Percentiles rank a stretch among this genome's conserved stretches.
Evolutionary conservation across 1,140 invertebrate genomes (phyloP).

Genomic region (Habropoda laboriosa): DNA sequence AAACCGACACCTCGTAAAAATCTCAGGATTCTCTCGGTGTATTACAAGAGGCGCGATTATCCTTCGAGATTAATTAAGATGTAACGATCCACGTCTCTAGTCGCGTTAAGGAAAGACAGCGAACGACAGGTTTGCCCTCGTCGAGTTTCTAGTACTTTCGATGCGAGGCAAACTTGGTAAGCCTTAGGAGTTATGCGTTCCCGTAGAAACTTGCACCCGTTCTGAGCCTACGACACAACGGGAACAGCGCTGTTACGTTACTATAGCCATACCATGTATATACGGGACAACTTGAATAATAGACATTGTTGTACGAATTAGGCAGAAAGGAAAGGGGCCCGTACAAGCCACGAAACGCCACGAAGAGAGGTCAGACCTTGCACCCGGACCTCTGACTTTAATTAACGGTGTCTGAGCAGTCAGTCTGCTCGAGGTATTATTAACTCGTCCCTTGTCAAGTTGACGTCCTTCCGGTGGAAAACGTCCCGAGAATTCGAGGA

Average conservation of each 20-base stretch:
- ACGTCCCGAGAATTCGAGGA: slow-evolving; percentile 51
- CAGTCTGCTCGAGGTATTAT: slow-evolving; percentile 60
- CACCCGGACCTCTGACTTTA: slow-evolving; percentile 59
- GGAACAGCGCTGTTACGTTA: slow-evolving; percentile 49
- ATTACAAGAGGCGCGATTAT: slow-evolving; percentile 36
- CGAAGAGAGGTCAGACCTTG: slow-evolving; percentile 35
- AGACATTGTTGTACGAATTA: slow-evolving; percentile 73
- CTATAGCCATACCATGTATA: slow-evolving; percentile 37
- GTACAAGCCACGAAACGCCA: slow-evolving; percentile 46
- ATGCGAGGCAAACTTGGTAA: slow-evolving; percentile 62
- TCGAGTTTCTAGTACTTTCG: slow-evolving; percentile 60
- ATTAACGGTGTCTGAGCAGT: slow-evolving; percentile 69
- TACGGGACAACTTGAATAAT: slow-evolving; percentile 69
- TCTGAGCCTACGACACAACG: slow-evolving; percentile 40
- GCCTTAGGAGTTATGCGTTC: slow-evolving; percentile 67
- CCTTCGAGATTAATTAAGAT: slow-evolving; percentile 61
- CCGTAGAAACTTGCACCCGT: slow-evolving; percentile 55
- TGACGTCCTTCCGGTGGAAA: slow-evolving; percentile 16
- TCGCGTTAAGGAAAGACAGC: slow-evolving; percentile 52
- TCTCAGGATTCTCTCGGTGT: not conserved
- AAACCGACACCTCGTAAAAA: no score
- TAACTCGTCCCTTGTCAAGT: slow-evolving; percentile 59
- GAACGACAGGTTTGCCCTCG: slow-evolving; percentile 26
- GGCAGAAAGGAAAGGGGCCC: slow-evolving; percentile 49
- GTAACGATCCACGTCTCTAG: slow-evolving; percentile 42